phyloP scores from a whole-genome alignment of 2,113 vertebrate species.

The Phylloscopus trochiloides region DNA sequence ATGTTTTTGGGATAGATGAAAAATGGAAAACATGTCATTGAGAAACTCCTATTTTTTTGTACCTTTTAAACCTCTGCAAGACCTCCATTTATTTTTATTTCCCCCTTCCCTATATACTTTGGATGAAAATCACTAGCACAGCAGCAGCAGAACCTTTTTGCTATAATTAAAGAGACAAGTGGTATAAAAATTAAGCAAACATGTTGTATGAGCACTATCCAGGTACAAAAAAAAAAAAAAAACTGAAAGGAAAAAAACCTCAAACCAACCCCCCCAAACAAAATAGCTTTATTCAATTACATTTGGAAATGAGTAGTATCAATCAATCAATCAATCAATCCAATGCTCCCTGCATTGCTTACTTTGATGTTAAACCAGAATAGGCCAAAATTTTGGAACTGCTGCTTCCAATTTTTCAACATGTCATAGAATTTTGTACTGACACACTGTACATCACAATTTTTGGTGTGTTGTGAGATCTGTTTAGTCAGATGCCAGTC shows the following conservation, averaged over 20 bases:
- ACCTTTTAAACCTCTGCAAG: neutral
- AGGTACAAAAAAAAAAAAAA: neutral
- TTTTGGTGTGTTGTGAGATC: neutral
- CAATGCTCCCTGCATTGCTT: neutral
- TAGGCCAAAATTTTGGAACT: neutral
- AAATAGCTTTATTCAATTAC: neutral
- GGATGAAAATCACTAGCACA: neutral
- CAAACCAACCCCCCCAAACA: neutral
- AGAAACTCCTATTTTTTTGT: neutral
- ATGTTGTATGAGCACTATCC: neutral
- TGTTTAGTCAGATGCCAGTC: neutral
- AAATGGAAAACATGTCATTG: neutral
- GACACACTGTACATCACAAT: rapidly evolving
- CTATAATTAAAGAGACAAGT: neutral
- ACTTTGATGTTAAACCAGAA: neutral
- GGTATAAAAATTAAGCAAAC: neutral
- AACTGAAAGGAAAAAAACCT: neutral
- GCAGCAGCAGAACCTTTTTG: neutral
- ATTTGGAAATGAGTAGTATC: neutral
- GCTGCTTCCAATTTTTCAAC: neutral
- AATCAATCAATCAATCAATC: neutral
- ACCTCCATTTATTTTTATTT: neutral
- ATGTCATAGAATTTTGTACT: neutral
- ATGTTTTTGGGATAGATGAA: neutral
- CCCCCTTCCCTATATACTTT: neutral